Percentiles rank a stretch among this genome's conserved stretches.
Evolutionary conservation across 2,113 vertebrate species (phyloP).

Genomic region (Oenanthe oenanthe): DNA sequence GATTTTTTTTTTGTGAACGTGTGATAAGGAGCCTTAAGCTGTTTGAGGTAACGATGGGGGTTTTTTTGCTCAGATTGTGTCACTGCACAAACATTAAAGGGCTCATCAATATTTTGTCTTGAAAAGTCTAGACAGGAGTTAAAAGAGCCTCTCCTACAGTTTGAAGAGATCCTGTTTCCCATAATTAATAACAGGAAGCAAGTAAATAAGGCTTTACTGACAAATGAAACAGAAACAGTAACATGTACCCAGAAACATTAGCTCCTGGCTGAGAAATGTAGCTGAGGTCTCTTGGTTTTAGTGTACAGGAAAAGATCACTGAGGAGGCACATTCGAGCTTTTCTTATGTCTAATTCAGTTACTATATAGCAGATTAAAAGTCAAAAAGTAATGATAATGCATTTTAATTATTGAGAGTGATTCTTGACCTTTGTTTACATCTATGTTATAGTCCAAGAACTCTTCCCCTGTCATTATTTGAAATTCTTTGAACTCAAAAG

Average conservation of each 20-base stretch:
- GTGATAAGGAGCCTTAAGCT: conserved; percentile 51
- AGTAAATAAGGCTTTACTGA: conserved; percentile 70
- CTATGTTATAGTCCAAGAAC: background rate
- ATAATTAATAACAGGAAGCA: conserved; percentile 78
- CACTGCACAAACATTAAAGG: conserved; percentile 60
- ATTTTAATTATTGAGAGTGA: conserved; percentile 9
- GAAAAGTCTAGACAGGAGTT: conserved; percentile 68
- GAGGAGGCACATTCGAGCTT: background rate
- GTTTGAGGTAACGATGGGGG: background rate
- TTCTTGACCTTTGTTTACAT: conserved; percentile 23
- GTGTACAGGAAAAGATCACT: background rate
- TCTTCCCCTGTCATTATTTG: background rate
- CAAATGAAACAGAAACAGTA: conserved; percentile 62
- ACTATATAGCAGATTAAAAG: background rate
- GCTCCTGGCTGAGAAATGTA: conserved; percentile 12
- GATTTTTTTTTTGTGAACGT: background rate
- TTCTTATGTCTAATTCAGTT: background rate
- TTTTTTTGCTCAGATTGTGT: conserved; percentile 31
- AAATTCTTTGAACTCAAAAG: conserved; percentile 53
- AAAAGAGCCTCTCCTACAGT: conserved; percentile 59
- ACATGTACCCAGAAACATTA: conserved; percentile 16
- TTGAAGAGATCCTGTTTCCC: conserved; percentile 69
- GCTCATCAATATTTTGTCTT: conserved; percentile 63
- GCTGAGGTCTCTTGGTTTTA: background rate
- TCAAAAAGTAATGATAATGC: background rate